phyloP scores from a whole-genome alignment of 2,888 invertebrate genomes.

The Seira ritae region DNA sequence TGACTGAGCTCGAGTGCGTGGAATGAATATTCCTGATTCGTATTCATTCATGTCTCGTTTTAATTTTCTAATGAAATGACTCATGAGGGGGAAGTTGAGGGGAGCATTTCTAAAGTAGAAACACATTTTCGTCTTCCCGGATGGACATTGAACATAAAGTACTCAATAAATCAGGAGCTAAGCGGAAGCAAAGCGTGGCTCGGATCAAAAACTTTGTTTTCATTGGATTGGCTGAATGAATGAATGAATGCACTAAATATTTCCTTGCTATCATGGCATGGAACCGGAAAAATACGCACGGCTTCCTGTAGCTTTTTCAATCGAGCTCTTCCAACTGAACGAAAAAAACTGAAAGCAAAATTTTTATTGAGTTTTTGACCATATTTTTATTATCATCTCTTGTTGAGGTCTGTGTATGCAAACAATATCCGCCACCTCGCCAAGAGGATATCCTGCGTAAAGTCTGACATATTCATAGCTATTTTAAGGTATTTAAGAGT shows the following conservation, averaged over 20 bases:
- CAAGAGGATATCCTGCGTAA: background rate
- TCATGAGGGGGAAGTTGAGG: too few species aligned
- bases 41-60: background rate
- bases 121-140: background rate
- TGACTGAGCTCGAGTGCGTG: background rate
- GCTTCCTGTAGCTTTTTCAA: too few species aligned
- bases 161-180: background rate
- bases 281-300: background rate
- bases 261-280: too few species aligned
- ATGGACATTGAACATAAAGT: background rate
- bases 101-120: too few species aligned
- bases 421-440: too few species aligned
- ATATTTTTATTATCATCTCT: too few species aligned
- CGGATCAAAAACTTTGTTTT: background rate
- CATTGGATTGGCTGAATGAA: background rate
- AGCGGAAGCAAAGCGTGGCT: background rate
- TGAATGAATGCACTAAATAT: background rate
- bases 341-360: too few species aligned
- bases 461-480: background rate
- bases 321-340: too few species aligned
- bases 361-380: too few species aligned
- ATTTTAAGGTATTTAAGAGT: background rate
- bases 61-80: background rate
- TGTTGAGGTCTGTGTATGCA: too few species aligned
- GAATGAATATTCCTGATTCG: background rate